Conservation (phyloP, 2,113 vertebrate genomes). For the Ictalurus punctatus region DNA sequence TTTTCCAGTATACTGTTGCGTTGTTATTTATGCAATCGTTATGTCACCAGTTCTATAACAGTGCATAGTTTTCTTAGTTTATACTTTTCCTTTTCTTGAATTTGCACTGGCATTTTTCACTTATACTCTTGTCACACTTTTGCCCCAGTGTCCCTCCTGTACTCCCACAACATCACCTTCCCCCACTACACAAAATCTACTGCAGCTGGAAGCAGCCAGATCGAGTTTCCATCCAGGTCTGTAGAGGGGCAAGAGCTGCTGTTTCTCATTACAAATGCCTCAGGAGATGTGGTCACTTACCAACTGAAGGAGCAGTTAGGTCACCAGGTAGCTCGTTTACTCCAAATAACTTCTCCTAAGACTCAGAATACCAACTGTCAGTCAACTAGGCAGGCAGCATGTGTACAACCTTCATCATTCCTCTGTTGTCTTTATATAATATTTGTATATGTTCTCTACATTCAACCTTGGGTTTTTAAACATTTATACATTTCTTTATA, state of each 20-base stretch:
- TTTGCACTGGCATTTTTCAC: neutral
- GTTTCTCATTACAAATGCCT: conserved; percentile 48
- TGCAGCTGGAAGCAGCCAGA: conserved; percentile 42
- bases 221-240: conserved; percentile 40
- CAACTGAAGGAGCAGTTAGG: conserved; percentile 42
- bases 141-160: conserved; percentile 21
- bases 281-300: conserved; percentile 41
- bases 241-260: conserved; percentile 39
- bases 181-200: conserved; percentile 33
- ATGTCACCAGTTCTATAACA: neutral
- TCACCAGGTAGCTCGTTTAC: conserved; percentile 45
- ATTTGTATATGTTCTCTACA: neutral
- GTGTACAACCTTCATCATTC: neutral
- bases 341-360: neutral
- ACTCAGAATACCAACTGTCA: conserved; percentile 17
- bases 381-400: neutral
- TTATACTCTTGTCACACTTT: conserved; percentile 28
- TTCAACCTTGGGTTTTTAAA: neutral
- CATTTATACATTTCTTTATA: neutral
- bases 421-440: neutral
- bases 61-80: no score
- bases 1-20: neutral
- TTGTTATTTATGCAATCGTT: neutral
- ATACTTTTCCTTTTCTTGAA: neutral
- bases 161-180: conserved; percentile 33